Percentiles rank a stretch among this genome's conserved stretches.
These are phyloP conservation scores for Cheilinus undulatus DNA, from an alignment of 2,113 vertebrate species.

Conservation along the genomic window DNA sequence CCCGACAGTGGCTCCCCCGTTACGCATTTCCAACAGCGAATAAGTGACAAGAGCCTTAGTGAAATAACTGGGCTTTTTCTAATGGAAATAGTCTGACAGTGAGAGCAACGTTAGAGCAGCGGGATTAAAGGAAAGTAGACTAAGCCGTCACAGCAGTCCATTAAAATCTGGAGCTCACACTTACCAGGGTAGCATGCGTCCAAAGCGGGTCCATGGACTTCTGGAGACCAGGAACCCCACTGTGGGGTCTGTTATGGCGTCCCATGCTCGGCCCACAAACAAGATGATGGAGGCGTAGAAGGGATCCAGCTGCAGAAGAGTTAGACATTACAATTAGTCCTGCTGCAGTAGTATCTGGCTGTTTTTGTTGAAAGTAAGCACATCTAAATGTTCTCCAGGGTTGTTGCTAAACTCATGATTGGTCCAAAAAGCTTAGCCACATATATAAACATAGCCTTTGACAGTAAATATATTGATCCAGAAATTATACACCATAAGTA, in stretches of 20 bases:
- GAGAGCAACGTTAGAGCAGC: background rate
- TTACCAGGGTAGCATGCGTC: constrained; percentile 96
- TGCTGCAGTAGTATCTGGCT: background rate
- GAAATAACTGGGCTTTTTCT: background rate
- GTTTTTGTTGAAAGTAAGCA: background rate
- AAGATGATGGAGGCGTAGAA: constrained; percentile 96
- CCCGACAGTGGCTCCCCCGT: background rate
- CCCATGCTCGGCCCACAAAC: constrained; percentile 94
- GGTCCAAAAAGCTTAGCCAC: no score
- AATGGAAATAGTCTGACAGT: background rate
- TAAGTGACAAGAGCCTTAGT: background rate
- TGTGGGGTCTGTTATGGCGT: constrained; percentile 93
- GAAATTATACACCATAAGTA: no score
- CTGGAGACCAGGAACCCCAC: constrained; percentile 96
- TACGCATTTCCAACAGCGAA: background rate
- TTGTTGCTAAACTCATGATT: no score
- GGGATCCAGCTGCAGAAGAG: constrained; percentile 85
- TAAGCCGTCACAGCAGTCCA: no score
- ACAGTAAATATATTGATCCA: no score
- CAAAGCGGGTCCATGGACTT: constrained; percentile 90
- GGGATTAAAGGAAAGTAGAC: no score
- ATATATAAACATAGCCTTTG: no score
- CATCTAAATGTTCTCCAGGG: no score
- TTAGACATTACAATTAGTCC: constrained; percentile 11
- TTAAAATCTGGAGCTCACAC: no score